Conservation (phyloP, 2,797 vertebrate genomes). For the Sciaenops ocellatus region DNA sequence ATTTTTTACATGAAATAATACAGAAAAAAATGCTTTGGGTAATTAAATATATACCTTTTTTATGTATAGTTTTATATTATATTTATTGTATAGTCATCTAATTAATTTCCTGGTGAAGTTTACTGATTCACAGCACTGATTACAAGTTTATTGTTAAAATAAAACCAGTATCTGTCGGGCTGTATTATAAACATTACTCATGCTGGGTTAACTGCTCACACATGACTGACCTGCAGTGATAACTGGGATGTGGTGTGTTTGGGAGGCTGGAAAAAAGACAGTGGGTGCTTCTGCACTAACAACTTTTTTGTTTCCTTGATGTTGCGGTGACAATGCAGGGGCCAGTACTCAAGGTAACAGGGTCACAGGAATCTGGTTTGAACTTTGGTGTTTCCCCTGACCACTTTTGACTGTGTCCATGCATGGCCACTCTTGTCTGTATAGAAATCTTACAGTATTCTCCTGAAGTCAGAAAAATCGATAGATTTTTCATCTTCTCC, state of each 20-base stretch:
- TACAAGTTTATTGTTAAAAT: too few relatives aligned
- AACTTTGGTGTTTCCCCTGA: conserved; percentile 56
- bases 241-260: conserved; percentile 17
- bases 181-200: conserved; percentile 17
- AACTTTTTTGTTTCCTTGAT: conserved; percentile 76
- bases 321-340: conserved; percentile 70
- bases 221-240: conserved; percentile 15
- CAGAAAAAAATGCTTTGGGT: too few relatives aligned
- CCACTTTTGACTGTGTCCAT: conserved; percentile 30
- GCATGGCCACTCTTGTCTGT: conserved; percentile 69
- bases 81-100: too few relatives aligned
- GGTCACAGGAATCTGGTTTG: conserved; percentile 64
- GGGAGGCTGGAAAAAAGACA: conserved; percentile 13
- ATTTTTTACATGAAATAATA: too few relatives aligned
- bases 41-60: too few relatives aligned
- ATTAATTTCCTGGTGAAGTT: too few relatives aligned
- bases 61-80: too few relatives aligned
- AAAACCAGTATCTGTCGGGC: too few relatives aligned
- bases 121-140: too few relatives aligned
- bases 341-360: conserved; percentile 77
- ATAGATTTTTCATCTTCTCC: conserved; percentile 15
- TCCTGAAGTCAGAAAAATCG: conserved; percentile 14
- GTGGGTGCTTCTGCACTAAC: conserved; percentile 67
- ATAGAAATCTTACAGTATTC: conserved; percentile 27
- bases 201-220: conserved; percentile 15